Evolutionary conservation across 2,888 invertebrate genomes (phyloP).

Genomic region (Buathra laborator): DNA sequence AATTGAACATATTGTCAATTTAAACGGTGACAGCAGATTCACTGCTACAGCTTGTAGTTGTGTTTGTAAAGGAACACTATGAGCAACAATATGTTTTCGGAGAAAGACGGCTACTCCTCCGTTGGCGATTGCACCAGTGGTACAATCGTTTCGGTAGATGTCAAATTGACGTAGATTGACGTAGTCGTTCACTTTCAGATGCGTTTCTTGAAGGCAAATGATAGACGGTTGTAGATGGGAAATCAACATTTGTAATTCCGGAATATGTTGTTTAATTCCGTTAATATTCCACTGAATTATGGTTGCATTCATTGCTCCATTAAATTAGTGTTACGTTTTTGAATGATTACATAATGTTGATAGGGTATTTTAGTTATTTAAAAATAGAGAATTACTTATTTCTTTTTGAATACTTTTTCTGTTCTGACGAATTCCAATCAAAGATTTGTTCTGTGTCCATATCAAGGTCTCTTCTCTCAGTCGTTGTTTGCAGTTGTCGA

Average conservation of each 20-base stretch:
- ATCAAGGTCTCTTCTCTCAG: too few species aligned
- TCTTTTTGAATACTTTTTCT: too few species aligned
- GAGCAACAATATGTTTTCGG: neutral
- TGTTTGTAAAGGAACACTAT: neutral
- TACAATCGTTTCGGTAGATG: neutral
- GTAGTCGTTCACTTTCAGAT: neutral
- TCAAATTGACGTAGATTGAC: neutral
- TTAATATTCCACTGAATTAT: slow-evolving; percentile 6
- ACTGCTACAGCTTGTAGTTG: neutral
- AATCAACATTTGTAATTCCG: neutral
- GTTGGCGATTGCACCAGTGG: neutral
- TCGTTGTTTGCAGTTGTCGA: too few species aligned
- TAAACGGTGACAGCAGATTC: neutral
- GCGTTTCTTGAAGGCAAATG: slow-evolving; percentile 6
- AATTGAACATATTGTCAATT: neutral
- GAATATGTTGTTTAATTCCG: neutral
- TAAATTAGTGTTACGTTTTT: neutral
- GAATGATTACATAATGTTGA: too few species aligned
- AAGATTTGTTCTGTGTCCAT: too few species aligned
- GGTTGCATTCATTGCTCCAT: neutral
- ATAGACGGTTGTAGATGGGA: neutral
- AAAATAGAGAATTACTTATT: neutral
- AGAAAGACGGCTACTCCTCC: neutral
- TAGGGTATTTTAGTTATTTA: too few species aligned
- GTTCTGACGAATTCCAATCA: too few species aligned